Percentiles rank a stretch among this genome's conserved stretches.
phyloP scores from a whole-genome alignment of 2,888 invertebrate genomes.

The Phania funesta region DNA sequence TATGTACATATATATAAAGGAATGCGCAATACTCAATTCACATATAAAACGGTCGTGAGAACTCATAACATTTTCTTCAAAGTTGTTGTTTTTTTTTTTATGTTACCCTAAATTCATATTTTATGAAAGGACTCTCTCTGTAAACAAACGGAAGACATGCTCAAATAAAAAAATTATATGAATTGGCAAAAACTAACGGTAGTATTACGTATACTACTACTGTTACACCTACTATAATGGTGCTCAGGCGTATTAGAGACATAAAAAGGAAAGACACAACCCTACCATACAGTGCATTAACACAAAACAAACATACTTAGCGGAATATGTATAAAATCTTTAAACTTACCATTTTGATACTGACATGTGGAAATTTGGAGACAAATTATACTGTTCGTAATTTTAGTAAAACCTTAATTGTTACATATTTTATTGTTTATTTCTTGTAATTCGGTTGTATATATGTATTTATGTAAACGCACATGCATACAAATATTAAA shows the following conservation, averaged over 20 bases:
- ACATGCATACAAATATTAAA: no score
- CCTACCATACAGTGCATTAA: neutral
- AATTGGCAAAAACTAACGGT: conserved; percentile 44
- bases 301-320: neutral
- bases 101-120: conserved; percentile 50
- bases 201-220: conserved; percentile 58
- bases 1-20: no score
- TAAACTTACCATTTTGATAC: conserved; percentile 59
- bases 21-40: conserved; percentile 21
- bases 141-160: conserved; percentile 58
- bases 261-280: conserved; percentile 28
- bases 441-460: neutral
- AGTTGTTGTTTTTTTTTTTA: conserved; percentile 9
- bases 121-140: conserved; percentile 47
- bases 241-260: conserved; percentile 53
- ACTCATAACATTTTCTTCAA: neutral
- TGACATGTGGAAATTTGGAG: conserved; percentile 15
- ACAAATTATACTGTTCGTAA: neutral
- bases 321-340: neutral
- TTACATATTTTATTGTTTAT: neutral
- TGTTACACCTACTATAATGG: conserved; percentile 52
- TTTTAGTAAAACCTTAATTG: neutral
- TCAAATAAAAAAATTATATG: conserved; percentile 27
- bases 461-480: neutral
- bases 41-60: conserved; percentile 16